A percentile compares a stretch with the other conserved stretches of the same genome.
Conservation (phyloP, 2,797 vertebrate genomes). For the Glyptemys insculpta region DNA sequence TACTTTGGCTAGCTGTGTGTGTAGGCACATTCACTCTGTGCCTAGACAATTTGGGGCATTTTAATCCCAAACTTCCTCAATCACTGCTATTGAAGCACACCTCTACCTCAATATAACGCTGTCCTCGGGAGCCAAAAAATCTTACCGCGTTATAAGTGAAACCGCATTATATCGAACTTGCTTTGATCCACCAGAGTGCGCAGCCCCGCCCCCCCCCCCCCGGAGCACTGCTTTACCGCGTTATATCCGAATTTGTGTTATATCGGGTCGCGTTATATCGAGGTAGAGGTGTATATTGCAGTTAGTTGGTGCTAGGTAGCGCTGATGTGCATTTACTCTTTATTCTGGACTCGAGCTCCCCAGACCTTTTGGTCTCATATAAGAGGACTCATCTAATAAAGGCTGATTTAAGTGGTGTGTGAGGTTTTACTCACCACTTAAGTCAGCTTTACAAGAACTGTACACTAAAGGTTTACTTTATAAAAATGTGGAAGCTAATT, state of each 20-base stretch:
- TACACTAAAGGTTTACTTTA: background rate
- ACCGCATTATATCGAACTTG: too few relatives aligned
- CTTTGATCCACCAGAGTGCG: too few relatives aligned
- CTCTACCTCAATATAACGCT: too few relatives aligned
- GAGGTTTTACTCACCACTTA: background rate
- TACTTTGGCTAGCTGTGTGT: background rate
- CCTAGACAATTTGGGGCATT: background rate
- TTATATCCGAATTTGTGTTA: too few relatives aligned
- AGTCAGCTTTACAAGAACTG: background rate
- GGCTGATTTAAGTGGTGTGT: background rate
- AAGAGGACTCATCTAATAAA: background rate
- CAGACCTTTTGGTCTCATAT: background rate
- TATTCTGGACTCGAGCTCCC: background rate
- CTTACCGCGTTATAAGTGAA: too few relatives aligned
- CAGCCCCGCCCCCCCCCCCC: too few relatives aligned
- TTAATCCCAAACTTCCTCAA: background rate
- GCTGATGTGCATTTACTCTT: background rate
- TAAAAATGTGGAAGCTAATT: background rate
- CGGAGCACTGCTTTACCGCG: too few relatives aligned
- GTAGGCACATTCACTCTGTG: rapidly evolving
- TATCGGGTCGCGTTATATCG: too few relatives aligned
- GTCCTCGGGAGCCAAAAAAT: too few relatives aligned
- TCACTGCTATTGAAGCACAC: background rate
- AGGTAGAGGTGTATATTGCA: background rate
- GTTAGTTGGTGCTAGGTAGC: background rate